Evolutionary conservation across 2,888 invertebrate species (phyloP), one percentile per base, ranked within the genome.

Genomic region (Steinernema carpocapsae): DNA sequence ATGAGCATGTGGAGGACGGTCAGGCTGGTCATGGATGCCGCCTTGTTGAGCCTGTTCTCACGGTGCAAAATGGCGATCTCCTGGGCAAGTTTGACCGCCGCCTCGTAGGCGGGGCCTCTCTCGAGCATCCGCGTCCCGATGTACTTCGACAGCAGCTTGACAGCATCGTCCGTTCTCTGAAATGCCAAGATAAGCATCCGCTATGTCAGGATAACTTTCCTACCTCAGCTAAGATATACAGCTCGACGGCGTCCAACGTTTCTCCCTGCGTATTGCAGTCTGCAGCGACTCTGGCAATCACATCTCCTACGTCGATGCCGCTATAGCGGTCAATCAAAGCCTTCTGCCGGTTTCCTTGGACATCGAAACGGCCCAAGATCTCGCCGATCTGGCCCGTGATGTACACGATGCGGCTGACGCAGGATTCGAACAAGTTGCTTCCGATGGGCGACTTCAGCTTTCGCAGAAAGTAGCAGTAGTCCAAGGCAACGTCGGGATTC

Each of bases 401-500:
- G 72, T 83, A 87, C 7, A 85, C 82, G 0, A 84, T 77, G 29
- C 86, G 77, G 29, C 83, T 83, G 22, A 86, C 83, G 29, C 86
- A 84, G 70, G 84, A 82, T 72, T 85, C 85, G 77, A 86, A 86
- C 7, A 86, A 80, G 71, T 83, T 84, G 12, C 82, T 78, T 32
- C 83, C 82, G 17, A 76, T 7, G 24, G 64, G 64, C 32, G 64
- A 64, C 19, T 64, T 64, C 19, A 80, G 51, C 22, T 80, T 56
- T 24, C 80, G 80, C 59, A 85, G 73, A 52, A 86, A 78, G 79
- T 81, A 86, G 75, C 80, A 86, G 74, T 86, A 86, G 74, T 84
- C 84, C 59, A 86, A 79, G 0, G 86, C 82, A 24, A 82, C 79
- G 10, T 76, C 76, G 22, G 84, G 79, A 72, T 86, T 86, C 26